Evolutionary conservation across 2,797 vertebrate genomes (phyloP), one percentile per base, ranked within the genome.

Genomic region (Steatocranus sp.): DNA sequence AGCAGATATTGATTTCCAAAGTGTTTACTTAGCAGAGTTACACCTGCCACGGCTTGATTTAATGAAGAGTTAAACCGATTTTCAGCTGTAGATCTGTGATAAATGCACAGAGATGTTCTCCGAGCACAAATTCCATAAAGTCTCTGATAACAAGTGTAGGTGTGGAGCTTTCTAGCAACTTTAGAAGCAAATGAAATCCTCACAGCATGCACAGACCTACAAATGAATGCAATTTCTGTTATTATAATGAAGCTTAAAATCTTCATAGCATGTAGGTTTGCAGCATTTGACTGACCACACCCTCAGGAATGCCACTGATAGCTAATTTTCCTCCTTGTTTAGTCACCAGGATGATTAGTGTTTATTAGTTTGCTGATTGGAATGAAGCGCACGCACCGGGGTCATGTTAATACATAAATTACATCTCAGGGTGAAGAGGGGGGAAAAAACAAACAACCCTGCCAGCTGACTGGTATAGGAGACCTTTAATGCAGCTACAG

Each of bases 401-500:
- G 32, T 58, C 81, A 27, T 54, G 56, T 32, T 70, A 66, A 75
- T 9, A 38, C 41, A 70, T 7, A 61, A 41, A 76, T 25, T 77
- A 51, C 15, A 80, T 83, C 48, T 48, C 46, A 27, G n/a, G 38
- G 11, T 43, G 38, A 51, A 48, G 11, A 12, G 2, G 4, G 4
- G 11, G 1, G 4, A 4, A 5, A 8, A 73, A 30, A 38, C 53
- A 61, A 34, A 61, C 46, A 79, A 43, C 85, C 56, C 46, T 83
- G 82, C 63, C 90, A 85, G 88, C 90, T 92, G 89, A 91, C 87
- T 87, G 79, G 76, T 83, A 70, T 41, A 85, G 63, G 77, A 88
- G 89, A 93, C 78, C 90, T 92, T 89, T 90, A 93, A 89, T 90
- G 91, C 92, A 92, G 90, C 91, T 93, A 91, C 93, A 90, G 90